Evolutionary conservation across 2,797 vertebrate genomes (phyloP), one percentile per base, ranked within the genome.

Genomic region (Carapus acus): DNA sequence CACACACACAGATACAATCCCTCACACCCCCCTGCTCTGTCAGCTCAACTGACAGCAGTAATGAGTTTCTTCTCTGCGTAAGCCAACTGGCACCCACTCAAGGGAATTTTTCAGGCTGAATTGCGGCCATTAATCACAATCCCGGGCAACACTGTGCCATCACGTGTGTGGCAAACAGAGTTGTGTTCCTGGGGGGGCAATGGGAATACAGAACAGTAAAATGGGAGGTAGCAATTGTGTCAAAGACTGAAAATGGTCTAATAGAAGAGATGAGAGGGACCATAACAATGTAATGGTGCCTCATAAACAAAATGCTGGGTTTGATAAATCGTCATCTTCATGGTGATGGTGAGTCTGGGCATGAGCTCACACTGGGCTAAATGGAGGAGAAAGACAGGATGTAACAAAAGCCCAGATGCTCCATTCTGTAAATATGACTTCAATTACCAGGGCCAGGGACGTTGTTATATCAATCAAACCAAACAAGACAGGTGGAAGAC

Each of bases 51-150:
- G 87, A 91, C 88, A 90, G 87, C 84, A 83, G 86, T 87, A 90
- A 87, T 86, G 80, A 88, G 87, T 87, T 91, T 90, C 88, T 87
- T 87, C 80, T 82, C 87, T 75, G 81, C 68, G 82, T 83, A 76
- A 85, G 84, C 85, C 88, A 88, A 88, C 88, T 91, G 91, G 91
- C 91, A 88, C 77, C 54, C 52, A 83, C 85, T 90, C 91, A 91
- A 87, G 85, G 86, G 88, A 87, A 90, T 89, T 86, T 87, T 86
- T 85, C 82, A 83, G 86, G 79, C 86, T 91, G 90, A 90, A 91
- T 89, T 90, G 89, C 60, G 71, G 83, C 87, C 87, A 86, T 91
- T 90, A 90, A 90, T 90, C 87, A 89, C 89, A 90, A 91, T 89
- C 87, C 76, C 74, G 80, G 87, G 88, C 86, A 89, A 88, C 84